Evolutionary conservation across 1,140 invertebrate species (phyloP).

Genomic region (Polypedilum vanderplanki): DNA sequence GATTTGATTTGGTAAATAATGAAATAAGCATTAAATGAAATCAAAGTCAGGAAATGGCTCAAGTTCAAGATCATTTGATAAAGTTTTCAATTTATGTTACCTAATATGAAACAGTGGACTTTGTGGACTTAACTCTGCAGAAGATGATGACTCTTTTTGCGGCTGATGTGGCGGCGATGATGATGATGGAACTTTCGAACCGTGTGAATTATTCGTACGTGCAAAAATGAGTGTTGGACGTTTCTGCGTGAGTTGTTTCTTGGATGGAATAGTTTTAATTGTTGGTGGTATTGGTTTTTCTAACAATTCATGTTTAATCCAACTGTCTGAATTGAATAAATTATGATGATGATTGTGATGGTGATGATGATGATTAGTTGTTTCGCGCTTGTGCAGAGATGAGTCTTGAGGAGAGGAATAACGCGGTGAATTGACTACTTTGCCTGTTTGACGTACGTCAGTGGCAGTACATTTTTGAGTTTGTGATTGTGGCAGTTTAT

Average conservation of each 20-base stretch:
- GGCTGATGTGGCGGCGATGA: neutral
- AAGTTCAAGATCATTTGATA: neutral
- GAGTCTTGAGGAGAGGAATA: neutral
- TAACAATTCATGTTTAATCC: conserved; percentile 15
- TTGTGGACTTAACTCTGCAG: conserved; percentile 39
- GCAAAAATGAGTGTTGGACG: conserved; percentile 71
- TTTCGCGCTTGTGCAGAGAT: neutral
- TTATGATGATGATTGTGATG: neutral
- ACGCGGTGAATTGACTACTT: neutral
- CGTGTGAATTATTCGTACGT: conserved; percentile 52
- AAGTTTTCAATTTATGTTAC: conserved; percentile 33
- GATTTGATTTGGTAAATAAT: neutral
- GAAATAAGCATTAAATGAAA: neutral
- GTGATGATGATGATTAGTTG: too few species aligned
- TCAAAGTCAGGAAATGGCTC: conserved; percentile 5
- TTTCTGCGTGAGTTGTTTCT: conserved; percentile 51
- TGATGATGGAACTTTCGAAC: conserved; percentile 35
- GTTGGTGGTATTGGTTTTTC: conserved; percentile 78
- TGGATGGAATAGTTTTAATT: conserved; percentile 76
- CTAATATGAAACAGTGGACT: conserved; percentile 44
- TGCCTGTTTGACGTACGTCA: neutral
- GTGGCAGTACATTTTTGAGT: neutral
- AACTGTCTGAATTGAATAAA: conserved; percentile 5
- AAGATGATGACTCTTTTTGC: conserved; percentile 36
- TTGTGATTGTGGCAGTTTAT: conserved; percentile 12